phyloP scores from a whole-genome alignment of 1,140 invertebrate genomes.

The Aphidius gifuensis region DNA sequence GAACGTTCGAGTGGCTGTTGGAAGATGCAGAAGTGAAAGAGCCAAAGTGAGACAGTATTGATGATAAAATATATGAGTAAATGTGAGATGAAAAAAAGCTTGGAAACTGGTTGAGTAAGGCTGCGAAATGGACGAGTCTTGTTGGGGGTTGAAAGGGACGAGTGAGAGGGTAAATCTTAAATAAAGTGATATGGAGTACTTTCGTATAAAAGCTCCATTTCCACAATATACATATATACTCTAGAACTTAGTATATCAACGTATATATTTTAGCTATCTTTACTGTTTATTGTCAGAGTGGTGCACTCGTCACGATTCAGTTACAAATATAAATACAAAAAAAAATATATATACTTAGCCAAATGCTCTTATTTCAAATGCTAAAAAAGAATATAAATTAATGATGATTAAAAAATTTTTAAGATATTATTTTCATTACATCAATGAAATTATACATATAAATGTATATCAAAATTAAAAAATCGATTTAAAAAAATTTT shows the following conservation, averaged over 20 bases:
- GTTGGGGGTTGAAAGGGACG: slow-evolving; percentile 55
- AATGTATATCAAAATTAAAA: too few relatives aligned
- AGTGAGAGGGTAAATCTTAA: slow-evolving; percentile 57
- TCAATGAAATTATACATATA: too few relatives aligned
- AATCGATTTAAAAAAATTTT: too few relatives aligned
- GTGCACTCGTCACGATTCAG: too few relatives aligned
- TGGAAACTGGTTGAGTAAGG: slow-evolving; percentile 32
- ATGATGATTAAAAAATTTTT: too few relatives aligned
- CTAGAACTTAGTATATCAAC: not conserved
- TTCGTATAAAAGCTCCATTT: slow-evolving; percentile 58
- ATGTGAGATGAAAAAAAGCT: slow-evolving; percentile 10
- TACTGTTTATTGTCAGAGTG: not conserved
- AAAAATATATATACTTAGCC: too few relatives aligned
- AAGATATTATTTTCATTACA: too few relatives aligned
- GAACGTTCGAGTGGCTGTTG: slow-evolving; percentile 33
- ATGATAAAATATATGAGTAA: slow-evolving; percentile 9
- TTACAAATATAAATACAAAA: too few relatives aligned
- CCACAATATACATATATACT: slow-evolving; percentile 22
- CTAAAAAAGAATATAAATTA: too few relatives aligned
- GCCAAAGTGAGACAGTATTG: slow-evolving; percentile 12
- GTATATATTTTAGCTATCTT: not conserved
- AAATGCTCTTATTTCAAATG: too few relatives aligned
- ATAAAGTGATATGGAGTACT: slow-evolving; percentile 59
- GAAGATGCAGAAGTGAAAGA: slow-evolving; percentile 31
- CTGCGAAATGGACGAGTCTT: slow-evolving; percentile 57